Evolutionary conservation across 2,113 vertebrate species (phyloP).

Genomic region (Chloebia gouldiae): DNA sequence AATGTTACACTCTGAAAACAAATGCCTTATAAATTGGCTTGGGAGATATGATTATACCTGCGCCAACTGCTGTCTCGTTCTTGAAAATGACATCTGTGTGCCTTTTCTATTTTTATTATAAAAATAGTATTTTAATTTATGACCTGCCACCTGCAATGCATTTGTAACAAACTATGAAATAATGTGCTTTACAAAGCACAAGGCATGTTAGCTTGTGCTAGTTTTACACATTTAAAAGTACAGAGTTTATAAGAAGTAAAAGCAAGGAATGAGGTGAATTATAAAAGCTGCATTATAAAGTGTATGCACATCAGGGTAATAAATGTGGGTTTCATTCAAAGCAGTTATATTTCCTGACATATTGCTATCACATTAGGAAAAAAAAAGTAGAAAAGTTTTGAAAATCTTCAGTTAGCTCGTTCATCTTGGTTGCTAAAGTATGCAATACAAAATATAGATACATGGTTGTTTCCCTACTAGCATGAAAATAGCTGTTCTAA

Average conservation of each 20-base stretch:
- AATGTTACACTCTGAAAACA: background rate
- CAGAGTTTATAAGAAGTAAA: background rate
- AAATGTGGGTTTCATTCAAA: background rate
- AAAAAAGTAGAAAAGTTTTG: background rate
- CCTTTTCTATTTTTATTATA: background rate
- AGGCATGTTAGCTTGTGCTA: background rate
- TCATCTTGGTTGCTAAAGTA: background rate
- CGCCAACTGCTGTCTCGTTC: background rate
- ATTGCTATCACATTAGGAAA: background rate
- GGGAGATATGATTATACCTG: background rate
- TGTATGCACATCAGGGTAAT: background rate
- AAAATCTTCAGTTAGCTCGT: background rate
- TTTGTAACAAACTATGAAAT: background rate
- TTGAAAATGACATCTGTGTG: background rate
- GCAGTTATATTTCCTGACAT: background rate
- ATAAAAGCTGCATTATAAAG: background rate
- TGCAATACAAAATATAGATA: background rate
- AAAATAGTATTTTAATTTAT: constrained; percentile 1
- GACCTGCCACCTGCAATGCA: background rate
- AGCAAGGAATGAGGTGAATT: background rate
- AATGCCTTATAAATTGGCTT: background rate
- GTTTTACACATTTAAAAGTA: background rate
- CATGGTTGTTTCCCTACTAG: background rate
- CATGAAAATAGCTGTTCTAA: background rate
- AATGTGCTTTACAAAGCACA: background rate